A percentile compares a stretch with the other conserved stretches of the same genome.
These are phyloP conservation scores for Slavum lentiscoides DNA, from an alignment of 2,888 invertebrate genomes.

Conservation along the genomic window DNA sequence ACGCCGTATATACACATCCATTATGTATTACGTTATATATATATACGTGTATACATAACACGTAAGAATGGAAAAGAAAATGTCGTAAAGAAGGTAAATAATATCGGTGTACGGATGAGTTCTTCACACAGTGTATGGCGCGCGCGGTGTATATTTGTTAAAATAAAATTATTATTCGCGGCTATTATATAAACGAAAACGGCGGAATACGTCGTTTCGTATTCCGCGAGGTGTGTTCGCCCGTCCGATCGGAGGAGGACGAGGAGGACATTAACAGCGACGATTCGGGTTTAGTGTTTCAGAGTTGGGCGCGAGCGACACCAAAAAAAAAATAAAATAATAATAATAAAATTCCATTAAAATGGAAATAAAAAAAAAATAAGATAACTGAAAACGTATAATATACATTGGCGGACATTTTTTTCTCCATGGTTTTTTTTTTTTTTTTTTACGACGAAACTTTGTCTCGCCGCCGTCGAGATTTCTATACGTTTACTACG, in stretches of 20 bases:
- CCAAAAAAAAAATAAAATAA: background rate
- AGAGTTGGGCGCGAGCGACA: background rate
- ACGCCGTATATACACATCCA: too few species aligned
- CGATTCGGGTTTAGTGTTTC: background rate
- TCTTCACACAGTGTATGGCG: too few species aligned
- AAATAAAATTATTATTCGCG: conserved; percentile 8
- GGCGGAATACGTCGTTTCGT: conserved; percentile 34
- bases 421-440: background rate
- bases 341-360: conserved; percentile 19
- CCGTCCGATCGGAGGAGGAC: background rate
- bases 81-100: too few species aligned
- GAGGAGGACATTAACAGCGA: background rate
- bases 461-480: conserved; percentile 20
- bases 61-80: too few species aligned
- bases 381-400: conserved; percentile 17
- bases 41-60: too few species aligned
- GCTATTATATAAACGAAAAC: conserved; percentile 24
- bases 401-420: too few species aligned
- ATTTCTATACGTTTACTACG: conserved; percentile 34
- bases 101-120: too few species aligned
- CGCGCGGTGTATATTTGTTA: too few species aligned
- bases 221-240: conserved; percentile 8
- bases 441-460: conserved; percentile 40
- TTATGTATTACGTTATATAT: too few species aligned
- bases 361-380: conserved; percentile 4